Conservation (phyloP, 2,113 vertebrate species). For the Chloebia gouldiae region DNA sequence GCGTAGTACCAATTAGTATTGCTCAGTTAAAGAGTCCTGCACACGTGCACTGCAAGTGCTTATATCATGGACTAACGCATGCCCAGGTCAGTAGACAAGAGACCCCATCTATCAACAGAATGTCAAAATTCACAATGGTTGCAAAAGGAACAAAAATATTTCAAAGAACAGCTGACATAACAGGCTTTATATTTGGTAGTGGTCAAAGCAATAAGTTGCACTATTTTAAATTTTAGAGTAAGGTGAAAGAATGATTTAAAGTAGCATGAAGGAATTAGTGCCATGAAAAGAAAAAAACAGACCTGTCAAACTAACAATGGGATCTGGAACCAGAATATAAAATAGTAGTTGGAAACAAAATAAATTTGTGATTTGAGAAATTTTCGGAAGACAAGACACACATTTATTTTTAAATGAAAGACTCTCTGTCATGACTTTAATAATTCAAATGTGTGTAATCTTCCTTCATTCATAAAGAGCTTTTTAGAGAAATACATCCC, state of each 20-base stretch:
- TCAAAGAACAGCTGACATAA: background rate
- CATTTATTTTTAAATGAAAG: background rate
- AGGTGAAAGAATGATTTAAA: background rate
- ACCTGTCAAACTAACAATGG: background rate
- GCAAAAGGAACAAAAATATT: background rate
- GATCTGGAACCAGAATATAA: background rate
- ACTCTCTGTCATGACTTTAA: background rate
- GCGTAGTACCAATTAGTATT: background rate
- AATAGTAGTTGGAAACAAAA: background rate
- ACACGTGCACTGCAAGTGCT: fast-evolving
- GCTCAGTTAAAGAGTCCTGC: background rate
- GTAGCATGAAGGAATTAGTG: background rate
- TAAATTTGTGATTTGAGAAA: background rate
- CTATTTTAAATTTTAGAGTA: background rate
- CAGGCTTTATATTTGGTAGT: background rate
- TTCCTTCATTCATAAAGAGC: background rate
- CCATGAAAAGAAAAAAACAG: background rate
- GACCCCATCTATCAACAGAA: background rate
- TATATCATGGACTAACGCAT: background rate
- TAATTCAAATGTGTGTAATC: background rate
- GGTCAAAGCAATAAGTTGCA: background rate
- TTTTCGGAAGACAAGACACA: background rate
- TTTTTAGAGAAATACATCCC: background rate
- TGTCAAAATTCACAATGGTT: background rate
- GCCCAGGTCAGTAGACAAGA: background rate